Evolutionary conservation across 2,888 invertebrate species (phyloP).

Genomic region (Eupithecia exiguata): DNA sequence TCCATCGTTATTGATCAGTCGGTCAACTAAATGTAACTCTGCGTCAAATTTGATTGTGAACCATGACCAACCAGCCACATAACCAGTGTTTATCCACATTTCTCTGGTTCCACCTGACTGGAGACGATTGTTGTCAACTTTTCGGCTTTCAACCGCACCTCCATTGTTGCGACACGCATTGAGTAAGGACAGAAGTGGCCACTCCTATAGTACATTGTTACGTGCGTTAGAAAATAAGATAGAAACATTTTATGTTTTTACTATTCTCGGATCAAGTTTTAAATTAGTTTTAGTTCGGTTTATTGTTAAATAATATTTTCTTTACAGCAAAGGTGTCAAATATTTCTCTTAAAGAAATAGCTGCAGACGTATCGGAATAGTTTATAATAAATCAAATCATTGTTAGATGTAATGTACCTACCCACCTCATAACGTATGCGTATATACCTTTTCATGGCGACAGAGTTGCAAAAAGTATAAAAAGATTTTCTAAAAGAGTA

Average conservation of each 20-base stretch:
- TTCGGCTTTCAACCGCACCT: slow-evolving; percentile 60
- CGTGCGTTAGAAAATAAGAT: not conserved
- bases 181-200: slow-evolving; percentile 25
- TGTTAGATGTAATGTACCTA: not conserved
- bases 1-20: not conserved
- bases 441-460: not conserved
- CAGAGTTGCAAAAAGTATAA: slow-evolving; percentile 32
- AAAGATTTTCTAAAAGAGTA: slow-evolving; percentile 23
- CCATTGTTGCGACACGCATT: slow-evolving; percentile 52
- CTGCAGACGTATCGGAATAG: not conserved
- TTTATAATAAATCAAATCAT: not conserved
- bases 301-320: too few relatives aligned
- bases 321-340: too few relatives aligned
- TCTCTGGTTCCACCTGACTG: slow-evolving; percentile 65
- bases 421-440: not conserved
- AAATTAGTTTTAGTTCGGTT: not conserved
- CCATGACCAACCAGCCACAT: slow-evolving; percentile 39
- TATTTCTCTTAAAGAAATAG: too few relatives aligned
- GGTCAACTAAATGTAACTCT: not conserved
- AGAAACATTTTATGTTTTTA: not conserved
- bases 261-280: not conserved
- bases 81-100: slow-evolving; percentile 60
- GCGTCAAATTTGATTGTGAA: not conserved
- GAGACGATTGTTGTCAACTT: slow-evolving; percentile 65
- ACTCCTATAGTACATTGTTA: slow-evolving; percentile 14